These are phyloP conservation scores for Pseudomyrmex dendroicus DNA, from an alignment of 1,140 invertebrate genomes.

Conservation along the genomic window DNA sequence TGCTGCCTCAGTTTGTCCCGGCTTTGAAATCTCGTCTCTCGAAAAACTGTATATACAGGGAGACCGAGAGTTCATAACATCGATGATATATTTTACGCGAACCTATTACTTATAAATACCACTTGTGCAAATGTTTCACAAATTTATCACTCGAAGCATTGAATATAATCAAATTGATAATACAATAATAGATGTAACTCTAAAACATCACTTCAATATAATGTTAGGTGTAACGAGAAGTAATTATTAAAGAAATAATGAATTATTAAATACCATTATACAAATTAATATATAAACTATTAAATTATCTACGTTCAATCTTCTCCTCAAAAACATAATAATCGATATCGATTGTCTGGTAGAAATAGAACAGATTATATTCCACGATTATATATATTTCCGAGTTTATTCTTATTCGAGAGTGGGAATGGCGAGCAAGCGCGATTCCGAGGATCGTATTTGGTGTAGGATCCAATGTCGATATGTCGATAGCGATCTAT, in stretches of 20 bases:
- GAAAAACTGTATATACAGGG: conserved; percentile 6
- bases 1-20: background rate
- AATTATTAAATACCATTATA: background rate
- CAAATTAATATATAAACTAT: conserved; percentile 16
- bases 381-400: conserved; percentile 52
- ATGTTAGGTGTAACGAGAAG: too few relatives aligned
- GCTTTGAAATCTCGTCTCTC: background rate
- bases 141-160: background rate
- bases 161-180: background rate
- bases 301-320: conserved; percentile 23
- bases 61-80: background rate
- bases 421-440: conserved; percentile 13
- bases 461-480: conserved; percentile 9
- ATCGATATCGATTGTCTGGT: conserved; percentile 15
- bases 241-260: too few relatives aligned
- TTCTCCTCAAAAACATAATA: conserved; percentile 14
- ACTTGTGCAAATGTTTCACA: background rate
- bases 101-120: background rate
- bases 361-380: conserved; percentile 31
- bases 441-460: background rate
- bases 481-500: conserved; percentile 50
- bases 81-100: background rate
- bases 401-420: conserved; percentile 46
- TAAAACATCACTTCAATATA: too few relatives aligned
- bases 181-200: background rate